Evolutionary conservation across 2,113 vertebrate species (phyloP), one percentile per base, ranked within the genome.

Genomic region (Gadus chalcogrammus): DNA sequence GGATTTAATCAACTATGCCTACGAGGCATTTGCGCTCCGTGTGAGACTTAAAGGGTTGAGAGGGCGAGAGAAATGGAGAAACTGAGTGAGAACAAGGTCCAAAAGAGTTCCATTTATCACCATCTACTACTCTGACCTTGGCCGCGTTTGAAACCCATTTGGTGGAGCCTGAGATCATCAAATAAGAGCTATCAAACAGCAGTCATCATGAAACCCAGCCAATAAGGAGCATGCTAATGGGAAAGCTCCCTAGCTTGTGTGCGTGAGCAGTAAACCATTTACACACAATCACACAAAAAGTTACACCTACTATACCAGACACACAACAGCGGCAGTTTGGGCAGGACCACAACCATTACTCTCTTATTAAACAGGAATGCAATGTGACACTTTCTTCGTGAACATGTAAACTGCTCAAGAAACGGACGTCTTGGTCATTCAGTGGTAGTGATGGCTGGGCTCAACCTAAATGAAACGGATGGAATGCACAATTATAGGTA

Each of bases 1-100:
- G 69, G 77, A 81, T 88, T 81, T 76, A 88, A 88, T 89, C 81
- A 84, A 82, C 75, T 63, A 59, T 72, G 67, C 78, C 81, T 80
- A 73, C 68, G 24, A 78, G 82, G 80, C 75, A 84, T 83, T 79
- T 72, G 64, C 63, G 66, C 67, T 65, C 71, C 60, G 56, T 68
- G 61, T 68, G 60, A 73, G 75, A 74, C 48, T 81, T 79, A 66
- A 73, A 69, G 27, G 27, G 22, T 61, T 13, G 69, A 64, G 58
- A 59, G 28, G 52, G 61, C 38, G 66, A 20, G 31, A 28, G 27
- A n/a, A n/a, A 64, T 71, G 56, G 68, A 60, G 3, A 58, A 35
- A 22, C 22, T 22, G 48, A 62, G 58, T 20, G 38, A 53, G 68
- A 72, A 22, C 52, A 52, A 72, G 48, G 22, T 59, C 31, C 69